Conservation (phyloP, 2,888 invertebrate genomes). For the Chorisops tibialis region DNA sequence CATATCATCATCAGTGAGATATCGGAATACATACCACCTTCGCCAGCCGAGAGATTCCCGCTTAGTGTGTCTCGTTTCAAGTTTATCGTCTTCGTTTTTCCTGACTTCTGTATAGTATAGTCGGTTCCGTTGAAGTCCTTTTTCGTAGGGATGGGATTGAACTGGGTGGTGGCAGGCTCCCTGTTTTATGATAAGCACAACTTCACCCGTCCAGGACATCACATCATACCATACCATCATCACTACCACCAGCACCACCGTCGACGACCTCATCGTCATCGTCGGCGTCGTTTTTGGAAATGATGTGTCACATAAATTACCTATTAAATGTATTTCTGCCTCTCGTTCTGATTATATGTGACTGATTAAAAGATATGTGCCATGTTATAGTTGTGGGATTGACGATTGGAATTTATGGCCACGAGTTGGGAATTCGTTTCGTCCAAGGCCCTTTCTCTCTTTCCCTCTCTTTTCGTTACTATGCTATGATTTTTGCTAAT, state of each 20-base stretch:
- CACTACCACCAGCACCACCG: not conserved
- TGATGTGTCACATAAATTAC: slow-evolving; percentile 37
- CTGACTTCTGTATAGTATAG: no score
- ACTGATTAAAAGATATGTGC: slow-evolving; percentile 36
- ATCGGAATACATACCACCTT: no score
- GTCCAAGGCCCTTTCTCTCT: not conserved
- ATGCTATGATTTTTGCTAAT: not conserved
- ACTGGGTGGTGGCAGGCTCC: not conserved
- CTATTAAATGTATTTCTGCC: slow-evolving; percentile 32
- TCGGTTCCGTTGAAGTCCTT: no score
- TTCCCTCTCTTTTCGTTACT: not conserved
- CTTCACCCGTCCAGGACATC: not conserved
- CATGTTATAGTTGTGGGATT: slow-evolving; percentile 35
- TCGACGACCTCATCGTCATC: slow-evolving; percentile 18
- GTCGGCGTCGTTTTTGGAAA: slow-evolving; percentile 34
- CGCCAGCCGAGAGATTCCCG: no score
- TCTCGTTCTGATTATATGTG: slow-evolving; percentile 36
- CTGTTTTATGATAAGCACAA: not conserved
- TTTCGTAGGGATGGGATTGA: not conserved
- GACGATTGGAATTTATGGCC: slow-evolving; percentile 35
- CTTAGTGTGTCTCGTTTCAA: no score
- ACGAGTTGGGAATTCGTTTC: slow-evolving; percentile 23
- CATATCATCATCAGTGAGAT: no score
- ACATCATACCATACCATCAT: not conserved
- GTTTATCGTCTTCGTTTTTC: no score